Percentiles rank a stretch among this genome's conserved stretches.
Conservation (phyloP, 2,113 vertebrate species). For the Spilogale gracilis region DNA sequence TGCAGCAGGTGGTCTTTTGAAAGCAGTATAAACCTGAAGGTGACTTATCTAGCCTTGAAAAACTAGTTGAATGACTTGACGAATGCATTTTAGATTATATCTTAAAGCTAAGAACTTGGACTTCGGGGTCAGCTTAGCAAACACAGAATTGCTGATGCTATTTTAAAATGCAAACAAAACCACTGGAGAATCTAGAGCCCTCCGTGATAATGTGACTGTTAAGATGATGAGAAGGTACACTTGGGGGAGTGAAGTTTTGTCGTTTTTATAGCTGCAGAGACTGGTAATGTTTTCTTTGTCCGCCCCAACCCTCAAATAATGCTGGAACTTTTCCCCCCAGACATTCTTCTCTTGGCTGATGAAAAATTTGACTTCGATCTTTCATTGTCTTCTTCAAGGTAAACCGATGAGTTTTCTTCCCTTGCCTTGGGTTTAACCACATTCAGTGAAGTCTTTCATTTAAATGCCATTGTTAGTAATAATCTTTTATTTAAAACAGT, state of each 20-base stretch:
- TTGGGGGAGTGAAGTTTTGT: not conserved
- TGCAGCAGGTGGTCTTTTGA: not conserved
- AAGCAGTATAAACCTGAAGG: not conserved
- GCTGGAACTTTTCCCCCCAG: conserved; percentile 67
- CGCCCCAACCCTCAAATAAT: not conserved
- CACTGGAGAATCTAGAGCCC: not conserved
- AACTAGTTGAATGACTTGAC: rapidly evolving
- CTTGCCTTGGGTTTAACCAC: not conserved
- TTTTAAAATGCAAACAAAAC: not conserved
- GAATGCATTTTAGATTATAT: not conserved
- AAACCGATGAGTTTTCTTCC: conserved; percentile 26
- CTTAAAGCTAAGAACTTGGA: not conserved
- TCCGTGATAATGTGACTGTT: not conserved
- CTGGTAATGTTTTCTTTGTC: not conserved
- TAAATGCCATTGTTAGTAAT: not conserved
- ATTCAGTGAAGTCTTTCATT: rapidly evolving
- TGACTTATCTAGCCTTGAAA: not conserved
- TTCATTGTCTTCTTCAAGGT: conserved; percentile 89
- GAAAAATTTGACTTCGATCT: conserved; percentile 91
- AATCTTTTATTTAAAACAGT: conserved; percentile 65
- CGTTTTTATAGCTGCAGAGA: not conserved
- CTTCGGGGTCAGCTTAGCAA: not conserved
- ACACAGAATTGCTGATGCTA: not conserved
- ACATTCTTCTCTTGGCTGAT: conserved; percentile 85
- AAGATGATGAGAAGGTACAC: not conserved